Evolutionary conservation across 2,797 vertebrate species (phyloP), one percentile per base, ranked within the genome.

Genomic region (Rhynchotus rufescens): DNA sequence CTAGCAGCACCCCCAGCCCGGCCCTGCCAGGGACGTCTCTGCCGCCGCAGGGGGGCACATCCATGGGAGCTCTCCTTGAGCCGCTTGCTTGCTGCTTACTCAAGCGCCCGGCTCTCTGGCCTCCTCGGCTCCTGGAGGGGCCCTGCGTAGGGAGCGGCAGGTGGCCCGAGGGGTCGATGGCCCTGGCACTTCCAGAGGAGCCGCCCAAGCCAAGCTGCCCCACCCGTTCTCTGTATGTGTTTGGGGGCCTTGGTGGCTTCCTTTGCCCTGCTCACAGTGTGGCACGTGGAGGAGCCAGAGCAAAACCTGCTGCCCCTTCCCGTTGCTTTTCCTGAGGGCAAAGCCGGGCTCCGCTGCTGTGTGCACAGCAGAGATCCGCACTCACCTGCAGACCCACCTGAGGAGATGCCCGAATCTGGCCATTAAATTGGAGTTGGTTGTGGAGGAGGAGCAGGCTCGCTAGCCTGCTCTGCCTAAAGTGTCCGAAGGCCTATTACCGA

Each of bases 281-380:
- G 59, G 20, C 7, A 56, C n/a, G 45, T 2, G 0, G 15, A 65
- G 32, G 49, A 30, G 28, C 25, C 0, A 1, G 26, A 25, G 22
- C 49, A 10, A 45, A 84, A 84, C 30, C 72, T 72, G n/a, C 26
- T 61, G 40, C 32, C 72, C 25, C n/a, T 34, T 66, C 49, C 40
- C 36, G 11, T 23, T 57, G 57, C 22, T 67, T 22, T 66, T 80
- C 44, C 67, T 77, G 26, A 28, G 66, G 15, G 15, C 1, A 0
- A 49, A 47, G 22, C 62, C 4, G 1, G 34, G 16, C 38, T 17
- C 13, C 49, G 32, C 81, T 74, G 14, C 11, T 60, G 40, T 45
- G n/a, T 0, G 0, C 0, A 0, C 13, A 42, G 47, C 49, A 79
- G 62, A 74, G 11, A 13, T 20, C 25, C 56, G 12, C 10, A 3